A percentile compares a stretch with the other conserved stretches of the same genome.
Evolutionary conservation across 2,888 invertebrate species (phyloP).

Genomic region (Phrixothrix hirtus): DNA sequence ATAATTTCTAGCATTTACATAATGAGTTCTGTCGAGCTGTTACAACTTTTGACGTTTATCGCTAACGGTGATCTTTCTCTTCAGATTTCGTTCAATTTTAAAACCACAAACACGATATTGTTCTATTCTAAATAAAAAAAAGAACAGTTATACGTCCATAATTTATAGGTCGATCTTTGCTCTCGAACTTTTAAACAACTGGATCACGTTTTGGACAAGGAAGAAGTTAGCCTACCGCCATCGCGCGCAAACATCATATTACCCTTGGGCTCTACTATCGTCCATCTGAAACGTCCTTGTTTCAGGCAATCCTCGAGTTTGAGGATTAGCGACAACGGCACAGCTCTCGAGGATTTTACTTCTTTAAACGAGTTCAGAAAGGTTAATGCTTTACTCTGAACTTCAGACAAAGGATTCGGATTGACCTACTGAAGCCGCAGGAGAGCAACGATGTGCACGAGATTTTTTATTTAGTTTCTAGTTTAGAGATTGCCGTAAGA

Average conservation of each 20-base stretch:
- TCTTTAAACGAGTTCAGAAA: conserved; percentile 35
- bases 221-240: too few relatives aligned
- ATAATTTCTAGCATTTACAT: conserved; percentile 17
- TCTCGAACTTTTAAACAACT: conserved; percentile 12
- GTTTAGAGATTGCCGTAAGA: conserved; percentile 23
- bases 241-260: too few relatives aligned
- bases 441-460: conserved; percentile 31
- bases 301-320: conserved; percentile 3
- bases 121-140: conserved; percentile 17
- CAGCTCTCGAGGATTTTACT: conserved; percentile 14
- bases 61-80: conserved; percentile 10
- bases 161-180: conserved; percentile 21
- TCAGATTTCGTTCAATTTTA: conserved; percentile 8
- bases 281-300: not conserved
- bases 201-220: conserved; percentile 1
- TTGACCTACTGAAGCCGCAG: conserved; percentile 37
- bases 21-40: conserved; percentile 7
- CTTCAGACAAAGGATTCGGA: conserved; percentile 43
- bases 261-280: too few relatives aligned
- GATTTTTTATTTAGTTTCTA: conserved; percentile 26
- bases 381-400: conserved; percentile 48
- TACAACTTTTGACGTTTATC: conserved; percentile 13
- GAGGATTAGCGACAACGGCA: conserved; percentile 4
- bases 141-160: conserved; percentile 12
- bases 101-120: conserved; percentile 15